Conservation (phyloP, 2,797 vertebrate species). For the Falco peregrinus region DNA sequence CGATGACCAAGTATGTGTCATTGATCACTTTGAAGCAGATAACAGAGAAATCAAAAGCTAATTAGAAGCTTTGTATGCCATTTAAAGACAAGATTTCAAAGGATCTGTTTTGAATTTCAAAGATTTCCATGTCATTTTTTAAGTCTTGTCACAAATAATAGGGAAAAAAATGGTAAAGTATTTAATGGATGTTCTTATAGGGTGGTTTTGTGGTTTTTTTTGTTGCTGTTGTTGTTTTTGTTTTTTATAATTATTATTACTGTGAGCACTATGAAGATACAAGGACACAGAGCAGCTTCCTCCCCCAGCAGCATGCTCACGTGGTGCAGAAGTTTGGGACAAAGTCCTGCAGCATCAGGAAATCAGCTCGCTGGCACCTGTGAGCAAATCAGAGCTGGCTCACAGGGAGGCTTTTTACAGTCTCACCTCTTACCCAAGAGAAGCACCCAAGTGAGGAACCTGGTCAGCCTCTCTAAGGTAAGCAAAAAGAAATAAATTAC, state of each 20-base stretch:
- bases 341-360: not conserved
- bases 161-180: not conserved
- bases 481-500: not conserved
- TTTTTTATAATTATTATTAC: not conserved
- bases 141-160: not conserved
- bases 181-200: not conserved
- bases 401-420: not conserved
- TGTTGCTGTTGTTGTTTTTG: not conserved
- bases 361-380: not conserved
- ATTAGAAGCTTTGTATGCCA: not conserved
- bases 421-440: not conserved
- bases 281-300: not conserved
- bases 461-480: not conserved
- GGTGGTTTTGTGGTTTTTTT: no score
- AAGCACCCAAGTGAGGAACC: not conserved
- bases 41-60: constrained; percentile 26
- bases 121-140: not conserved
- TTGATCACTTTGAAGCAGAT: not conserved
- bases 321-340: not conserved
- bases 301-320: not conserved
- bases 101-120: not conserved
- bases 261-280: not conserved
- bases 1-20: not conserved
- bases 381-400: not conserved
- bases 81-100: not conserved